Percentiles rank a stretch among this genome's conserved stretches.
Conservation (phyloP, 2,888 invertebrate species). For the Brenthis daphne region DNA sequence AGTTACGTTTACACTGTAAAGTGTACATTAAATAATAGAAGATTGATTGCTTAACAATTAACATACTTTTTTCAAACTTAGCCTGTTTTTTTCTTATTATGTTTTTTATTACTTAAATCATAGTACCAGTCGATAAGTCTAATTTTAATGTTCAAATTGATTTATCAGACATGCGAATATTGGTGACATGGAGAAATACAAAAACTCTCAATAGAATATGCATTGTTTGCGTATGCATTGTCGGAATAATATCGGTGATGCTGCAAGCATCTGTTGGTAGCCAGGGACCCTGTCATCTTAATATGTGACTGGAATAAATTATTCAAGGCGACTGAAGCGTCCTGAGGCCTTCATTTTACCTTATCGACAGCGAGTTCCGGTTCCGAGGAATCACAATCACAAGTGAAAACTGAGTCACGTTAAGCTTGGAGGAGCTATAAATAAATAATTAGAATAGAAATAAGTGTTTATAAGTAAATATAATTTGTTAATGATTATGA, state of each 20-base stretch:
- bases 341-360: constrained; percentile 48
- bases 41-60: too few species aligned
- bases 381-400: constrained; percentile 5
- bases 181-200: not conserved
- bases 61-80: too few species aligned
- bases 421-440: not conserved
- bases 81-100: too few species aligned
- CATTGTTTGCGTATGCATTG: constrained; percentile 62
- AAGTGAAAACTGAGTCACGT: constrained; percentile 17
- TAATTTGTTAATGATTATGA: too few species aligned
- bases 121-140: too few species aligned
- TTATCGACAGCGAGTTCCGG: constrained; percentile 37
- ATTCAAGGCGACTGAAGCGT: constrained; percentile 49
- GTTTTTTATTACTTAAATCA: too few species aligned
- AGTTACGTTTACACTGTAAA: too few species aligned
- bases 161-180: not conserved
- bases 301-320: constrained; percentile 55
- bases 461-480: too few species aligned
- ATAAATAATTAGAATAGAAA: not conserved
- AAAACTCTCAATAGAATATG: constrained; percentile 45
- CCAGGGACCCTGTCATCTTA: constrained; percentile 45
- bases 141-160: too few species aligned
- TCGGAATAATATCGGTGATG: constrained; percentile 61
- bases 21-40: too few species aligned
- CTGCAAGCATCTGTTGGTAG: constrained; percentile 51